Evolutionary conservation across 2,797 vertebrate species (phyloP), one percentile per base, ranked within the genome.

Genomic region (Tadarida brasiliensis): DNA sequence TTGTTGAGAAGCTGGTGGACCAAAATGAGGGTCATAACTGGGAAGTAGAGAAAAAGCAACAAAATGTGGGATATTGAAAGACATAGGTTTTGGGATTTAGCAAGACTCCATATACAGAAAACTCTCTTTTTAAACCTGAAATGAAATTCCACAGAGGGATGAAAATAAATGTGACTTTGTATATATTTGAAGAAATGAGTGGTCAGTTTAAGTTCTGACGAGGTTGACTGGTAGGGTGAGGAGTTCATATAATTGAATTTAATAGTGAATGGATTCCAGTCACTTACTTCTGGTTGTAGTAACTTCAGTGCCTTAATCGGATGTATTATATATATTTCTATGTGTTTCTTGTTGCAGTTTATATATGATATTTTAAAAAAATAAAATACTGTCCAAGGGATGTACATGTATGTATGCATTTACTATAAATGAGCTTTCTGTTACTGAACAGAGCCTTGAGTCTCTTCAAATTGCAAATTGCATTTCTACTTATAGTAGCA

Each of bases 151-250:
- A 67, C 11, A 83, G 26, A 84, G 2, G 2, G 26, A 61, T 87
- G 71, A 71, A 87, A 11, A 35, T 89, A 83, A 78, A 86, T 91
- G 68, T 89, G 28, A 83, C 22, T 91, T 84, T 82, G 35, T 68
- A 56, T n/a, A 49, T 92, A 71, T 78, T 83, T 87, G 7, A 94
- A 94, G 33, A 93, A 83, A 80, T 80, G 19, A 63, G 5, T 83
- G 1, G 6, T 92, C n/a, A 61, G 2, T 87, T 33, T 90, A 87
- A 82, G n/a, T 82, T 88, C 10, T 56, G 15, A 30, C 90, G 51
- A 76, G 17, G 76, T 54, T 57, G 51, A 57, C 44, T 73, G 11
- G 57, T 70, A 77, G 33, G 10, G 8, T 82, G 22, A 84, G 5
- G 7, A 87, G 22, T 65, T 65, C 61, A 70, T 24, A 81, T 17